Evolutionary conservation across 2,113 vertebrate species (phyloP).

Genomic region (Peromyscus maniculatus): DNA sequence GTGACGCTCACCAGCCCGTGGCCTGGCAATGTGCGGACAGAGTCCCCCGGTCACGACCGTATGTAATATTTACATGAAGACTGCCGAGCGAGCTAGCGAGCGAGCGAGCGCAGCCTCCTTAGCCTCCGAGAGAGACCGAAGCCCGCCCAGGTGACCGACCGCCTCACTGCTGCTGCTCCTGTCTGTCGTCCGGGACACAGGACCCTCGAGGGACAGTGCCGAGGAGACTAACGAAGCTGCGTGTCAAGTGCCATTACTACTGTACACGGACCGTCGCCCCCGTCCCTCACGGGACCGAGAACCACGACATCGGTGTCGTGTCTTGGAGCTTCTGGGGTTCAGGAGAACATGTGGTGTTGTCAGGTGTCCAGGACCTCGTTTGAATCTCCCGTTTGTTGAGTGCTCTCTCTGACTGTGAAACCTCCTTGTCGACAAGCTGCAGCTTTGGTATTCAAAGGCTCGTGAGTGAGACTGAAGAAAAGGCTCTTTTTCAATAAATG

Average conservation of each 20-base stretch:
- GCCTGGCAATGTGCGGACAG: conserved; percentile 78
- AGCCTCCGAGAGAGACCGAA: conserved; percentile 82
- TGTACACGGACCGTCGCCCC: conserved; percentile 88
- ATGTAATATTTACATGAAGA: conserved; percentile 92
- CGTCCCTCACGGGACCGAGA: conserved; percentile 83
- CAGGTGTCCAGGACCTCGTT: conserved; percentile 86
- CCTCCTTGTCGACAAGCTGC: conserved; percentile 86
- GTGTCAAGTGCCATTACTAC: conserved; percentile 94
- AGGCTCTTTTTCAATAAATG: conserved; percentile 91
- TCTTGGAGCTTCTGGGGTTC: conserved; percentile 87
- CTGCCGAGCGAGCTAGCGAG: conserved; percentile 79
- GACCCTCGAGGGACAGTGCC: conserved; percentile 90
- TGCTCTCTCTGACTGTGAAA: conserved; percentile 92
- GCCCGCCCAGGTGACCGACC: conserved; percentile 87
- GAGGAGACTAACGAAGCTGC: conserved; percentile 92
- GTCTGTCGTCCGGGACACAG: conserved; percentile 87
- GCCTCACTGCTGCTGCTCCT: conserved; percentile 92
- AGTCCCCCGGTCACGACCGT: conserved; percentile 93
- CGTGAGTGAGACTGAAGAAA: conserved; percentile 86
- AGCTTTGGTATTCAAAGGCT: conserved; percentile 89
- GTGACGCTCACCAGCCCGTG: conserved; percentile 85
- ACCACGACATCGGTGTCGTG: conserved; percentile 85
- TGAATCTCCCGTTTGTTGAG: conserved; percentile 85
- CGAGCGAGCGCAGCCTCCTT: conserved; percentile 58
- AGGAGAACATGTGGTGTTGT: conserved; percentile 85